phyloP scores from a whole-genome alignment of 2,888 invertebrate species.

The Drosophila formosana region DNA sequence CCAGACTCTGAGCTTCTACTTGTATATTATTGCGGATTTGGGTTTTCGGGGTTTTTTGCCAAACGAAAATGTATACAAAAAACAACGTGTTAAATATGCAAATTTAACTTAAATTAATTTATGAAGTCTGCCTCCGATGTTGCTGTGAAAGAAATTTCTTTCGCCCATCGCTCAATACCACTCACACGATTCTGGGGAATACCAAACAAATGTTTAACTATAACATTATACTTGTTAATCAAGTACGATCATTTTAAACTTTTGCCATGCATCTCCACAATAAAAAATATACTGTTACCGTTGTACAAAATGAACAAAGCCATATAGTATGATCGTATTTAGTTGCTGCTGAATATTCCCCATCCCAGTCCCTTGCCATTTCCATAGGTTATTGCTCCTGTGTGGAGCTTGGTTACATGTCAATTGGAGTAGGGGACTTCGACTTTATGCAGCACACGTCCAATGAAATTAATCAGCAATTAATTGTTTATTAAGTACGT shows the following conservation, averaged over 20 bases:
- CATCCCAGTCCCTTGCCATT: not conserved
- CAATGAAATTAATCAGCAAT: conserved; percentile 67
- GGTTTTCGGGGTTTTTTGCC: conserved; percentile 46
- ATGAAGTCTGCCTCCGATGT: conserved; percentile 43
- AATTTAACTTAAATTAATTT: conserved; percentile 63
- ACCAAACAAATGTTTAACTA: conserved; percentile 40
- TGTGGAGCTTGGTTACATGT: not conserved
- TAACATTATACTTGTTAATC: conserved; percentile 1
- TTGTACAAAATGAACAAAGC: not conserved
- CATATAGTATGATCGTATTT: too few relatives aligned
- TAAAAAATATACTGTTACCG: not conserved
- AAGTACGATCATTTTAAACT: conserved; percentile 1
- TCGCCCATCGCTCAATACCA: conserved; percentile 30
- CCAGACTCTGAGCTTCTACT: conserved; percentile 59
- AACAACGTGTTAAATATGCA: conserved; percentile 69
- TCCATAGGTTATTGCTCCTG: not conserved
- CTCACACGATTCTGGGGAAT: conserved; percentile 59
- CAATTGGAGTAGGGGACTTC: not conserved
- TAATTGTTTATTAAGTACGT: conserved; percentile 60
- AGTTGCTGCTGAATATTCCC: not conserved
- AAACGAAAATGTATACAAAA: conserved; percentile 28
- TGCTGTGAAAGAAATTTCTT: conserved; percentile 60
- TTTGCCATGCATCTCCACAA: not conserved
- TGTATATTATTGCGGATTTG: conserved; percentile 61
- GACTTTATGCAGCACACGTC: conserved; percentile 50